Conservation (phyloP, 2,113 vertebrate genomes). For the Orycteropus afer region DNA sequence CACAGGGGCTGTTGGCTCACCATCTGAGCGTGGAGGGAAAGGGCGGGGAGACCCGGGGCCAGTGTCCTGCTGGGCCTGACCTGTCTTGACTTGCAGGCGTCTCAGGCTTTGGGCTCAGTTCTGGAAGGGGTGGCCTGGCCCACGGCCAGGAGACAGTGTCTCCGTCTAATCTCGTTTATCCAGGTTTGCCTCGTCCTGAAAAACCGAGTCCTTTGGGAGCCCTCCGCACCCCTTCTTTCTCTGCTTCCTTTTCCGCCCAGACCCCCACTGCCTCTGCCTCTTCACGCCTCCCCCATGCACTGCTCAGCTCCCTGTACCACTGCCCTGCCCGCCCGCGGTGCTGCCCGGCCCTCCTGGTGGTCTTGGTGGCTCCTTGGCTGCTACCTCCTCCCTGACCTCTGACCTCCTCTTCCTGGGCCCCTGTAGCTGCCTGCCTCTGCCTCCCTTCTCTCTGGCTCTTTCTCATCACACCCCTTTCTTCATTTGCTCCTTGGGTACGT, state of each 20-base stretch:
- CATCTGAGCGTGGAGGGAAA: neutral
- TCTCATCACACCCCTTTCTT: neutral
- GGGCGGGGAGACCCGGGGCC: too few relatives aligned
- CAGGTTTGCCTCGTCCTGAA: neutral
- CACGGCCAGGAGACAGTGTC: neutral
- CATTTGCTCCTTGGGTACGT: neutral
- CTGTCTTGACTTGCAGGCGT: neutral
- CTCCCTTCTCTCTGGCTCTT: neutral
- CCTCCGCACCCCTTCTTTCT: neutral
- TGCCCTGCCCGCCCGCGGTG: too few relatives aligned
- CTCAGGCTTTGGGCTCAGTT: neutral
- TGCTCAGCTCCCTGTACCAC: neutral
- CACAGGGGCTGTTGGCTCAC: neutral
- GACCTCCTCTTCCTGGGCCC: neutral
- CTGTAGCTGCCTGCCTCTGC: accelerated
- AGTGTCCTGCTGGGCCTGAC: neutral
- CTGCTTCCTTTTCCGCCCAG: neutral
- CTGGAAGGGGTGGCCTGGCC: neutral
- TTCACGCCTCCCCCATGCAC: neutral
- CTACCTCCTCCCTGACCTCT: neutral
- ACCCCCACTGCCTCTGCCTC: too few relatives aligned
- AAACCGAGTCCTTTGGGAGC: neutral
- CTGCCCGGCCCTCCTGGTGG: neutral
- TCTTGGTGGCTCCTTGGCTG: neutral
- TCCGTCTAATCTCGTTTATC: neutral